A percentile compares a stretch with the other conserved stretches of the same genome.
Conservation (phyloP, 2,888 invertebrate genomes). For the Odontomyia ornata region DNA sequence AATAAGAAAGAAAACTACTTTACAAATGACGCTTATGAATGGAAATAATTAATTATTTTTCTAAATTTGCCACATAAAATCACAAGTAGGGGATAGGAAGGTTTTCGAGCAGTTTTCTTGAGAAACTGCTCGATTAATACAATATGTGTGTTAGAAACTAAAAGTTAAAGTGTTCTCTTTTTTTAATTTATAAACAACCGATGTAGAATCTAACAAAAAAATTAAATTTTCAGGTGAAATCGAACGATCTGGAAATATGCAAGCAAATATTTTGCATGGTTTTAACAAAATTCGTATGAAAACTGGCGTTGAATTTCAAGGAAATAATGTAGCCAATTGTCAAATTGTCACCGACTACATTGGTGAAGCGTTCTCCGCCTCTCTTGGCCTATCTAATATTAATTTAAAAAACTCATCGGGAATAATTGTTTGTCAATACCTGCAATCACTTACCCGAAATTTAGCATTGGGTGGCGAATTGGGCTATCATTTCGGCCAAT, state of each 20-base stretch:
- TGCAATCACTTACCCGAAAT: constrained; percentile 43
- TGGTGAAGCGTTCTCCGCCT: constrained; percentile 42
- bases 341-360: constrained; percentile 45
- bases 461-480: constrained; percentile 44
- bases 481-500: constrained; percentile 29
- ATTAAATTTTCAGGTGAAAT: constrained; percentile 43
- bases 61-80: no score
- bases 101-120: no score
- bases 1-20: no score
- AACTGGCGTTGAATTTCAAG: constrained; percentile 41
- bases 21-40: no score
- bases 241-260: constrained; percentile 42
- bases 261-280: constrained; percentile 45
- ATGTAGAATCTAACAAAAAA: no score
- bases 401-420: constrained; percentile 44
- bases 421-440: constrained; percentile 43
- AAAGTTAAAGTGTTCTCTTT: no score
- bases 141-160: no score
- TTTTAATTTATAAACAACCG: no score
- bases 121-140: no score
- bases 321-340: constrained; percentile 5
- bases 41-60: no score
- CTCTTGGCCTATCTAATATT: constrained; percentile 43
- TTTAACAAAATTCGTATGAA: constrained; percentile 43
- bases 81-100: no score